Conservation (phyloP, 2,113 vertebrate species). For the Dipodomys stephensi region DNA sequence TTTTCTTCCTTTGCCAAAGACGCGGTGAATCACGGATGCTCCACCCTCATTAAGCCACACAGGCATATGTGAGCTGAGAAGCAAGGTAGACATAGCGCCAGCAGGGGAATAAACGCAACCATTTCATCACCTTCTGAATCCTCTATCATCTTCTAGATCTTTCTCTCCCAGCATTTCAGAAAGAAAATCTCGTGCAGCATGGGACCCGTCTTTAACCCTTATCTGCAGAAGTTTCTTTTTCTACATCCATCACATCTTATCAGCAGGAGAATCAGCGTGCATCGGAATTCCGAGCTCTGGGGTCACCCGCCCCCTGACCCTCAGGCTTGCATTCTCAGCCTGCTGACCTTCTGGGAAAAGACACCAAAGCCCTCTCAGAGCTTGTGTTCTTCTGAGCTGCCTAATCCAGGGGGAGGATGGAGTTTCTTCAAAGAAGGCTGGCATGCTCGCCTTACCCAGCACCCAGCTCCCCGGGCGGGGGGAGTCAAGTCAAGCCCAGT, state of each 20-base stretch:
- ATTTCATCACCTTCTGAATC: background rate
- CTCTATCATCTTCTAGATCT: background rate
- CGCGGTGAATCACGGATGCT: accelerated
- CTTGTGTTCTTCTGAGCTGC: background rate
- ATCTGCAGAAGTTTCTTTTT: background rate
- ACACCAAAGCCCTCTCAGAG: background rate
- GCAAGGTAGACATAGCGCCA: background rate
- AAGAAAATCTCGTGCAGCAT: background rate
- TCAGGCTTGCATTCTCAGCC: background rate
- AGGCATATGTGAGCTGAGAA: background rate
- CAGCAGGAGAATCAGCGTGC: background rate
- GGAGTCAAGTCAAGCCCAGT: background rate
- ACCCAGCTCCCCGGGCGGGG: too few species aligned
- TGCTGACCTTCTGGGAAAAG: background rate
- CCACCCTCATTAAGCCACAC: background rate
- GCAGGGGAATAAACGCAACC: background rate
- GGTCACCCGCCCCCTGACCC: background rate
- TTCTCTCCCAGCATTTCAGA: background rate
- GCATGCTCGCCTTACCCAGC: background rate
- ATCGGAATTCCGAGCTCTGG: background rate
- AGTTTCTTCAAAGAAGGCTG: background rate
- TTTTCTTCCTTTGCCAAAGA: background rate
- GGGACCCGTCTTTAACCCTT: background rate
- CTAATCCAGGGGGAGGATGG: background rate
- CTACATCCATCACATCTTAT: background rate